phyloP scores from a whole-genome alignment of 2,113 vertebrate genomes.

The Melanotaenia duboulayi region DNA sequence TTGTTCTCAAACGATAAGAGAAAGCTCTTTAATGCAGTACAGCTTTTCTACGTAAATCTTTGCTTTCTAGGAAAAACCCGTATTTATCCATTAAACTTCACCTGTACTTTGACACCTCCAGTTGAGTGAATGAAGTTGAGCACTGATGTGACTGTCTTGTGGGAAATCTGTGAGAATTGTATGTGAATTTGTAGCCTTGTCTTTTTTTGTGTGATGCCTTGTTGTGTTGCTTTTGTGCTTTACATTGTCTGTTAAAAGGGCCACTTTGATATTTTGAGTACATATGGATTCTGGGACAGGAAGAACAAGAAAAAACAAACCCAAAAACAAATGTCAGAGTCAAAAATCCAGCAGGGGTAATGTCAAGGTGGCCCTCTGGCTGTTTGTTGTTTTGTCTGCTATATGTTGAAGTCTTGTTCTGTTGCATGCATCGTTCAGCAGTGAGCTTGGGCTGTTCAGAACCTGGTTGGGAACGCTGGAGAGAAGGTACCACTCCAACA shows the following conservation, averaged over 20 bases:
- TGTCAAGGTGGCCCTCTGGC: constrained; percentile 65
- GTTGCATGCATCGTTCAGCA: constrained; percentile 74
- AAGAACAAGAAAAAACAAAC: not conserved
- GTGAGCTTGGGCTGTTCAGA: constrained; percentile 78
- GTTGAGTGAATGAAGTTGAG: constrained; percentile 4
- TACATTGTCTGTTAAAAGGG: constrained; percentile 31
- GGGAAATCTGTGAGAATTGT: not conserved
- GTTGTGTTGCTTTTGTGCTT: constrained; percentile 14
- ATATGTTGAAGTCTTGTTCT: constrained; percentile 70
- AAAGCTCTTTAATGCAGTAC: not conserved
- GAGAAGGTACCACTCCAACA: constrained; percentile 73
- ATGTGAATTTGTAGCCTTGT: not conserved
- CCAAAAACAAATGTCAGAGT: constrained; percentile 28
- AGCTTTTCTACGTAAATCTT: not conserved
- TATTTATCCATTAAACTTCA: constrained; percentile 9
- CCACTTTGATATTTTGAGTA: constrained; percentile 56
- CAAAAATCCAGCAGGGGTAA: constrained; percentile 37
- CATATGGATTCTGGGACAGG: constrained; percentile 1
- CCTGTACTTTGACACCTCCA: not conserved
- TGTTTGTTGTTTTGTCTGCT: constrained; percentile 64
- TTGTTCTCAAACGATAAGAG: not conserved
- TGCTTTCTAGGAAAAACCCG: constrained; percentile 35
- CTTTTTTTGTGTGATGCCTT: constrained; percentile 12
- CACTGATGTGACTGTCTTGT: not conserved
- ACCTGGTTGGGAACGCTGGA: constrained; percentile 78